phyloP scores from a whole-genome alignment of 1,140 invertebrate species.

The Drosophila tropicalis region DNA sequence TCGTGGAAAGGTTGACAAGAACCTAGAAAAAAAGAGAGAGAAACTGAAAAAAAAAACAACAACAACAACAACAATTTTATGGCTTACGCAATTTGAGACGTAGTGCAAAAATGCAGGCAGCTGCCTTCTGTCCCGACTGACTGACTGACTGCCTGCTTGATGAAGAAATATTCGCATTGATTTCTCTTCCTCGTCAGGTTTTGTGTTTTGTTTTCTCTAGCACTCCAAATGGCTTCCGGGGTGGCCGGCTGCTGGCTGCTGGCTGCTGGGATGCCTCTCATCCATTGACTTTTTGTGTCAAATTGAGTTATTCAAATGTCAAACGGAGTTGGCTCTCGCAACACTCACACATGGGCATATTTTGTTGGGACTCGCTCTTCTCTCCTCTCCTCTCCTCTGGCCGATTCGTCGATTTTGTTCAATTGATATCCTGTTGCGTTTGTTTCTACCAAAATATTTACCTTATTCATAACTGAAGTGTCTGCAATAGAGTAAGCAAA shows the following conservation, averaged over 20 bases:
- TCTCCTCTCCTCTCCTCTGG: background rate
- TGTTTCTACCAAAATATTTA: slow-evolving; percentile 82
- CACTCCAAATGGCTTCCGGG: slow-evolving; percentile 61
- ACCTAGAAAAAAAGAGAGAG: slow-evolving; percentile 3
- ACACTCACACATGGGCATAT: slow-evolving; percentile 59
- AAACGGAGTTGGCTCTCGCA: slow-evolving; percentile 17
- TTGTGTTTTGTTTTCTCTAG: background rate
- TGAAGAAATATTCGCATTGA: slow-evolving; percentile 23
- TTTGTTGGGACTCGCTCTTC: slow-evolving; percentile 46
- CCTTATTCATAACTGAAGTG: slow-evolving; percentile 80
- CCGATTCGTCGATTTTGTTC: slow-evolving; percentile 59
- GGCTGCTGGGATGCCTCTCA: slow-evolving; percentile 47
- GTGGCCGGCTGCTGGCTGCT: slow-evolving; percentile 54
- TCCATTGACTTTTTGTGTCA: slow-evolving; percentile 77
- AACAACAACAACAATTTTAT: slow-evolving; percentile 53
- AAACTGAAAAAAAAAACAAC: background rate
- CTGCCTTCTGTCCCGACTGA: background rate
- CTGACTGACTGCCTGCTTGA: background rate
- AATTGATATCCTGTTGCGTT: slow-evolving; percentile 82
- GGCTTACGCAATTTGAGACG: slow-evolving; percentile 62
- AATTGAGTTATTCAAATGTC: slow-evolving; percentile 76
- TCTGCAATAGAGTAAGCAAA: slow-evolving; percentile 30
- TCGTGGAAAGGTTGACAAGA: slow-evolving; percentile 40
- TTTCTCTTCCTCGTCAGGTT: slow-evolving; percentile 1
- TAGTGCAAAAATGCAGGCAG: slow-evolving; percentile 34